These are phyloP conservation scores for Gallinago nigripennis DNA, from an alignment of 2,797 vertebrate species.

Conservation along the genomic window DNA sequence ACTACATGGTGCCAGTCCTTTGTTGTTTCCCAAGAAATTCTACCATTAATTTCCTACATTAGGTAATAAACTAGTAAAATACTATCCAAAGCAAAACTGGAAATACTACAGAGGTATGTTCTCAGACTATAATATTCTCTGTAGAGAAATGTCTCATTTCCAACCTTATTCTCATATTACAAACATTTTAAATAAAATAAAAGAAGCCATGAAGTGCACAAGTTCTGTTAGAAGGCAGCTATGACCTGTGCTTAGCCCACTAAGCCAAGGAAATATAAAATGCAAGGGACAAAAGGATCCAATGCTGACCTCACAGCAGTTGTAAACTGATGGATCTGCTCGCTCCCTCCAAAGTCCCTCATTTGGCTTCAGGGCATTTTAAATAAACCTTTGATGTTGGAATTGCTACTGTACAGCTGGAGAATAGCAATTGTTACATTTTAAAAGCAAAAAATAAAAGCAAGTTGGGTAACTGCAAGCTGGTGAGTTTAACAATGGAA, in stretches of 20 bases:
- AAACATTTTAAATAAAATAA: background rate
- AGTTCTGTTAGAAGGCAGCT: background rate
- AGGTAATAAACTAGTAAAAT: background rate
- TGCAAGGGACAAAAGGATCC: background rate
- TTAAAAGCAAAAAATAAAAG: background rate
- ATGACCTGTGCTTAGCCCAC: background rate
- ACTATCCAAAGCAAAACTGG: background rate
- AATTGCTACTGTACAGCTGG: background rate
- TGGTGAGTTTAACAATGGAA: background rate
- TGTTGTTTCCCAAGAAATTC: background rate
- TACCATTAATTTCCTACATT: background rate
- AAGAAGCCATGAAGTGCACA: background rate
- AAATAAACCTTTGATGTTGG: slow-evolving; percentile 30
- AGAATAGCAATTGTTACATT: slow-evolving; percentile 7
- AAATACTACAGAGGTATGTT: background rate
- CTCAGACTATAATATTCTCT: background rate
- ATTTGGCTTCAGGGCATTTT: slow-evolving; percentile 12
- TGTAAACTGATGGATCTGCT: slow-evolving; percentile 32
- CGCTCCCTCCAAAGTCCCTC: slow-evolving; percentile 9
- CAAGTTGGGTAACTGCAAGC: background rate
- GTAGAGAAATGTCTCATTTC: background rate
- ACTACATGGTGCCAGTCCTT: background rate
- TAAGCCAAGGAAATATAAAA: background rate
- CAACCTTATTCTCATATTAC: background rate
- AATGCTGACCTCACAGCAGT: background rate